Base-by-base conservation (phyloP, 2,113 vertebrate species). In the Antechinus flavipes region DNA sequence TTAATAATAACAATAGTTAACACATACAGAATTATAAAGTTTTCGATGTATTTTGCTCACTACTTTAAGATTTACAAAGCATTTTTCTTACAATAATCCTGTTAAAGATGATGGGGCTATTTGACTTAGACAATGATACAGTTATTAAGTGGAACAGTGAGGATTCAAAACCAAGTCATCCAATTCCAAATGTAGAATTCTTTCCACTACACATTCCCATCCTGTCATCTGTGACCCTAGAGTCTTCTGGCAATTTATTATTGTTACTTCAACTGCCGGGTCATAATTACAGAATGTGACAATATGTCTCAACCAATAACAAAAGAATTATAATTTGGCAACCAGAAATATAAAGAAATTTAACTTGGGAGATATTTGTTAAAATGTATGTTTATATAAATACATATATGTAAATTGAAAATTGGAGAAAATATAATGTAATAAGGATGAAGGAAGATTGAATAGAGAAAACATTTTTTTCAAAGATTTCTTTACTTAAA, bases 401-500 rank as follows among this genome's bases (percentile, higher is more conserved):
- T 42, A 23, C n/a, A 84, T 6, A 22, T 22, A 42, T 23, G 0
- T 42, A 84, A 84, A 42, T 16, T 42, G 16, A 84, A 7, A 42
- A 42, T 42, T 84, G 7, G 6, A 84, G 68, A 84, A n/a, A 22
- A 42, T 23, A 22, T 84, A 22, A 84, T 19, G 22, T 84, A 42
- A 84, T 84, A 8, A 42, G n/a, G 68, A 42, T 42, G 16, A 84
- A 84, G n/a, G 19, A 84, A 84, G n/a, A 42, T 22, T 90, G 50
- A 94, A 94, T 53, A 55, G 92, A 84, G 55, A 50, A 93, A 93
- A 76, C 24, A 93, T 35, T 91, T 56, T 91, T 68, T 91, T 46
- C 35, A 91, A 91, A 61, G 54, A 11, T 91, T 93, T 90, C 54
- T 89, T 95, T 23, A 92, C 16, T 9, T 25, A 61, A 91, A 90